These are phyloP conservation scores for Pogona vitticeps DNA, from an alignment of 2,113 vertebrate species.

Conservation along the genomic window DNA sequence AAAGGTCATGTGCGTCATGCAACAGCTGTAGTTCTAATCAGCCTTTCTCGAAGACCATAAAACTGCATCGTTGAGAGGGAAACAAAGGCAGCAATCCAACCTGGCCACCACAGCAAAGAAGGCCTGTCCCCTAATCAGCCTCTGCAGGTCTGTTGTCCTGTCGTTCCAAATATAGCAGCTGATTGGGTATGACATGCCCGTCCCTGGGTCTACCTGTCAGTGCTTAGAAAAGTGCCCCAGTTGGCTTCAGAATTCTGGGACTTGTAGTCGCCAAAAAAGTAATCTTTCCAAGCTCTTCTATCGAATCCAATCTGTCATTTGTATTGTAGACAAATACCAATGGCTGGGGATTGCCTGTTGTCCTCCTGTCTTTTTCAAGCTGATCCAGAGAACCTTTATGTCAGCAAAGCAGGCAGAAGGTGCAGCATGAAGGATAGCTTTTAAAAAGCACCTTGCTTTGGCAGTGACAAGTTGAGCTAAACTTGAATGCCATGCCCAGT, in stretches of 20 bases:
- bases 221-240: background rate
- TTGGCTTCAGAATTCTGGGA: background rate
- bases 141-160: background rate
- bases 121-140: background rate
- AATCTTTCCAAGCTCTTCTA: background rate
- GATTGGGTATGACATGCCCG: background rate
- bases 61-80: background rate
- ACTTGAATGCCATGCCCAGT: no score
- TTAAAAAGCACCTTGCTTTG: no score
- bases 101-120: background rate
- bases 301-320: background rate
- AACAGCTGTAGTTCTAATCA: conserved; percentile 17
- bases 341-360: background rate
- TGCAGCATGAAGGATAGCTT: no score
- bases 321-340: background rate
- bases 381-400: no score
- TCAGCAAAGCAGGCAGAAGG: no score
- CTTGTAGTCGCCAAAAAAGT: background rate
- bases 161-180: background rate
- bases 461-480: no score
- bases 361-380: background rate
- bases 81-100: background rate
- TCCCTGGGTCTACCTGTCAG: background rate
- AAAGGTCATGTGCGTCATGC: background rate
- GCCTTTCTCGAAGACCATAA: conserved; percentile 29